phyloP scores from a whole-genome alignment of 1,140 invertebrate species.

The Pseudomyrmex dendroicus region DNA sequence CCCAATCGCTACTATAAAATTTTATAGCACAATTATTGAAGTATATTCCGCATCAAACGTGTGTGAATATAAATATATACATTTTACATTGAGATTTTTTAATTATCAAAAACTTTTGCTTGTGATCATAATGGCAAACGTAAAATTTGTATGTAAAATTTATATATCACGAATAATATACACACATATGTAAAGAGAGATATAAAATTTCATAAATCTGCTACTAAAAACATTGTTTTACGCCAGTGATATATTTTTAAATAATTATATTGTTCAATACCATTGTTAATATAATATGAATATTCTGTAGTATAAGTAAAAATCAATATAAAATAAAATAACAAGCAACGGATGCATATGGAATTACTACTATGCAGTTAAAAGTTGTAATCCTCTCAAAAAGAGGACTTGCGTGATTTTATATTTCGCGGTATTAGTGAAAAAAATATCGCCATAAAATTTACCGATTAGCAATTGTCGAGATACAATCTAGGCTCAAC shows the following conservation, averaged over 20 bases:
- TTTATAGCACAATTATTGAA: background rate
- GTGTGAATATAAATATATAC: background rate
- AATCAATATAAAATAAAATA: conserved; percentile 23
- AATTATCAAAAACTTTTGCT: background rate
- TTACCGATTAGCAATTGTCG: conserved; percentile 34
- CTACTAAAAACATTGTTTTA: background rate
- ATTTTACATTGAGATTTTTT: background rate
- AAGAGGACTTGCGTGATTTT: background rate
- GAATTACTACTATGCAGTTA: background rate
- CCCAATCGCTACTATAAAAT: conserved; percentile 2
- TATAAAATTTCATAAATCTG: background rate
- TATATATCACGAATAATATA: background rate
- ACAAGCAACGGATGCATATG: background rate
- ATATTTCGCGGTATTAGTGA: background rate
- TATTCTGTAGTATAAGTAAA: background rate
- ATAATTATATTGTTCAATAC: background rate
- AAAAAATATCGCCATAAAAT: conserved; percentile 10
- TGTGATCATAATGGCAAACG: background rate
- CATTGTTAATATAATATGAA: conserved; percentile 11
- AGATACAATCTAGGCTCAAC: conserved; percentile 23
- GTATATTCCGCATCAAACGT: background rate
- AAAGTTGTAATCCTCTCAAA: conserved; percentile 14
- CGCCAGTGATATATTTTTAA: conserved; percentile 13
- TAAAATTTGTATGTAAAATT: background rate
- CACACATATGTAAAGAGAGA: background rate